phyloP scores from a whole-genome alignment of 2,888 invertebrate species.

The Sturmia bella region DNA sequence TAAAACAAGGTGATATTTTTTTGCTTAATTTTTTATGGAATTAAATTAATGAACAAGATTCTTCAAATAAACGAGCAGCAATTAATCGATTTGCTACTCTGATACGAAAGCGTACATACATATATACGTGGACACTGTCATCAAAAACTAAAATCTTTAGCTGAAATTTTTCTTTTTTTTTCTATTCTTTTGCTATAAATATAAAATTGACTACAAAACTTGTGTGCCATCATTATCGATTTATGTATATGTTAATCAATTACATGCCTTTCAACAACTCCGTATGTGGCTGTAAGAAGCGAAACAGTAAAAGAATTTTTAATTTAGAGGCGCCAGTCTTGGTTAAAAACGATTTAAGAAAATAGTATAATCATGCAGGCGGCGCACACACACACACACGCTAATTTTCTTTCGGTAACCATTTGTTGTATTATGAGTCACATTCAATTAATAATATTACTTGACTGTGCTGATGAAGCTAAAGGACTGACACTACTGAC shows the following conservation, averaged over 20 bases:
- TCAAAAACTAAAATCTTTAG: too few species aligned
- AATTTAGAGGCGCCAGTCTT: constrained; percentile 51
- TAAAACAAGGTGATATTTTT: too few species aligned
- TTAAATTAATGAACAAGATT: too few species aligned
- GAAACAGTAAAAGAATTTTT: constrained; percentile 22
- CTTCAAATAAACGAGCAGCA: too few species aligned
- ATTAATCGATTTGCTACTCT: too few species aligned
- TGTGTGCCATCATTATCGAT: constrained; percentile 23
- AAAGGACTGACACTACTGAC: constrained; percentile 1
- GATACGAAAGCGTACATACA: too few species aligned
- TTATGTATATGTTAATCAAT: constrained; percentile 43
- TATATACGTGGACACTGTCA: too few species aligned
- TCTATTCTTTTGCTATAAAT: too few species aligned
- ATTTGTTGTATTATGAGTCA: constrained; percentile 47
- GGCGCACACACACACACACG: background rate
- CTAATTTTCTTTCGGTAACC: constrained; percentile 24
- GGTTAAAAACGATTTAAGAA: constrained; percentile 21
- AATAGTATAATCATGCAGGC: background rate
- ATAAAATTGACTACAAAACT: too few species aligned
- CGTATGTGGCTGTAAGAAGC: background rate
- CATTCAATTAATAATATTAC: constrained; percentile 56
- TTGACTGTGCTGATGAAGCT: constrained; percentile 17
- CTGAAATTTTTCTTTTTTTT: too few species aligned
- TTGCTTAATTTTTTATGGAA: too few species aligned
- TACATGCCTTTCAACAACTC: constrained; percentile 13